Evolutionary conservation across 2,797 vertebrate species (phyloP), one percentile per base, ranked within the genome.

Genomic region (Pseudomugil tenellus): DNA sequence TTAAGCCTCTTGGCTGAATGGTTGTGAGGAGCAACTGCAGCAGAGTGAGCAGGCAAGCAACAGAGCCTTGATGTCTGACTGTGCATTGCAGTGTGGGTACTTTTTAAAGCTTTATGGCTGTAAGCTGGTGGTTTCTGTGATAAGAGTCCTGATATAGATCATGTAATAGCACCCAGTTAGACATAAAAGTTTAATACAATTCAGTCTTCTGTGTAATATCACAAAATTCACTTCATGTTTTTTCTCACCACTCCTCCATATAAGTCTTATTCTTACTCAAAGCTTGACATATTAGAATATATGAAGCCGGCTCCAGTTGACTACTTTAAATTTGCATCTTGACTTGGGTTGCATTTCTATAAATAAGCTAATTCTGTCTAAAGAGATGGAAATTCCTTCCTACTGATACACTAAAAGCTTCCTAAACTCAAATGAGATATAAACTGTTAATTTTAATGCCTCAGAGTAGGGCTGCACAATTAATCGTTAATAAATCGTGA

Each of bases 51-150:
- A 74, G 63, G 59, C 28, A 58, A 72, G 56, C 35, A 29, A 58
- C 48, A 9, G 39, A 43, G 74, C 12, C 41, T 63, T 63, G 28
- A 72, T 79, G 68, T 80, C 71, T 73, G 64, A 59, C 53, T 58
- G 26, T 56, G 55, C n/a, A 6, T 16, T 58, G 29, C n/a, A 41
- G 57, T 70, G 58, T 70, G 59, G 58, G 28, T 67, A 58, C 72
- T 68, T 78, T 67, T 79, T 26, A 57, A 34, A 49, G 58, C 62
- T 64, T 53, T 80, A 66, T 63, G 64, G 53, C 76, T 35, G 3
- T 4, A 52, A n/a, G 13, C 62, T 58, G 12, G 19, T 43, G 48
- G 26, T 37, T 12, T 73, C 43, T 61, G 71, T 29, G 41, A 54
- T 63, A 79, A 82, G 76, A 19, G 21, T 64, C 23, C 7, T 56